Evolutionary conservation across 1,140 invertebrate genomes (phyloP).

Genomic region (Dendroctonus ponderosae): DNA sequence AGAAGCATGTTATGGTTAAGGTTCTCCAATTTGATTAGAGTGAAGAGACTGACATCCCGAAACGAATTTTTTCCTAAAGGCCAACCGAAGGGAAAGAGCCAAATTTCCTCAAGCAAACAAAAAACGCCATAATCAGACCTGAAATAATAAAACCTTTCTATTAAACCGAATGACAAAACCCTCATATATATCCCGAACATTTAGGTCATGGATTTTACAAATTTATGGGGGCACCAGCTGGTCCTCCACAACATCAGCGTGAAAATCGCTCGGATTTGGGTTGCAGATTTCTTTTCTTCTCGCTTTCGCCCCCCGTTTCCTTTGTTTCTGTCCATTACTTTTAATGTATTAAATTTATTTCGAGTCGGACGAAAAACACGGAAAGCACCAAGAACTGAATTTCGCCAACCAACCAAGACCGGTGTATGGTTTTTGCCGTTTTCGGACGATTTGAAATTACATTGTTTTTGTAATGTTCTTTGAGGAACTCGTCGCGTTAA

Average conservation of each 20-base stretch:
- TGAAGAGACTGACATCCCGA: no score
- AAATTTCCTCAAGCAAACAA: no score
- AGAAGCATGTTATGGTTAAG: no score
- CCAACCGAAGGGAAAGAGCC: no score
- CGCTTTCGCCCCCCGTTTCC: constrained; percentile 16
- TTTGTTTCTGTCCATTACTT: constrained; percentile 27
- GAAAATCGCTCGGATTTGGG: constrained; percentile 32
- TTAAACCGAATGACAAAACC: constrained; percentile 21
- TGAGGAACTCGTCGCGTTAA: not conserved
- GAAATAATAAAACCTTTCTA: not conserved
- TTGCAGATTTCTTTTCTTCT: constrained; percentile 33
- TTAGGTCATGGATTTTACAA: constrained; percentile 32
- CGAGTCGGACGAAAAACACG: not conserved
- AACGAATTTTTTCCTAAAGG: no score
- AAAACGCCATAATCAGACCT: no score
- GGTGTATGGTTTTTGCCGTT: not conserved
- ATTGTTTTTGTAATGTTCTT: constrained; percentile 3
- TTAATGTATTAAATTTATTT: constrained; percentile 31
- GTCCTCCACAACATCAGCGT: constrained; percentile 24
- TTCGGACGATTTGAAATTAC: constrained; percentile 4
- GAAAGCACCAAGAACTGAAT: constrained; percentile 5
- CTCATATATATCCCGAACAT: constrained; percentile 22
- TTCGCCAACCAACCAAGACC: not conserved
- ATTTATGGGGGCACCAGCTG: constrained; percentile 32
- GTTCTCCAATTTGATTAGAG: no score